Evolutionary conservation across 2,888 invertebrate genomes (phyloP).

Genomic region (Ormia ochracea): DNA sequence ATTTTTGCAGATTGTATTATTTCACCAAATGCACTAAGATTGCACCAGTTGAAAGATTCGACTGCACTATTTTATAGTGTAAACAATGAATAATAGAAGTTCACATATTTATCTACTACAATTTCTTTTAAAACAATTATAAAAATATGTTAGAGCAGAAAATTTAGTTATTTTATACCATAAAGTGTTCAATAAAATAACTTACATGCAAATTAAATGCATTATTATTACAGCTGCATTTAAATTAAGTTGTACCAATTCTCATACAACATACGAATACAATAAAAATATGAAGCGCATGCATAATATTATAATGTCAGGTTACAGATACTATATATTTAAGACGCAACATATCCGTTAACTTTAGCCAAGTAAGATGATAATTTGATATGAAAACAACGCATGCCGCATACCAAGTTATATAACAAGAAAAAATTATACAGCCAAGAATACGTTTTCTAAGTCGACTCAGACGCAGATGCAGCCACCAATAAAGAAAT

Average conservation of each 20-base stretch:
- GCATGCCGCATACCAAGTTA: conserved; percentile 23
- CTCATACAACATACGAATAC: background rate
- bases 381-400: conserved; percentile 50
- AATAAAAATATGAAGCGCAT: background rate
- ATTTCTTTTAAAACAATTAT: background rate
- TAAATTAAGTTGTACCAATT: conserved; percentile 52
- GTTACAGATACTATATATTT: conserved; percentile 43
- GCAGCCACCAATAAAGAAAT: background rate
- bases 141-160: too few species aligned
- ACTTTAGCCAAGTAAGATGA: conserved; percentile 48
- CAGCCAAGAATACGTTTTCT: conserved; percentile 14
- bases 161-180: conserved; percentile 10
- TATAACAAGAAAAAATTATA: conserved; percentile 49
- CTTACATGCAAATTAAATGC: conserved; percentile 42
- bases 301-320: conserved; percentile 48
- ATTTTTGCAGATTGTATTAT: too few species aligned
- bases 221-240: conserved; percentile 44
- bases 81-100: too few species aligned
- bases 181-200: conserved; percentile 19
- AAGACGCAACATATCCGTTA: conserved; percentile 58
- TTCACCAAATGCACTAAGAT: too few species aligned
- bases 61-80: too few species aligned
- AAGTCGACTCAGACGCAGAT: background rate
- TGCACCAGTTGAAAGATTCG: too few species aligned
- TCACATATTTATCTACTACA: background rate